phyloP scores from a whole-genome alignment of 2,888 invertebrate species.

The Drosophila prolongata region DNA sequence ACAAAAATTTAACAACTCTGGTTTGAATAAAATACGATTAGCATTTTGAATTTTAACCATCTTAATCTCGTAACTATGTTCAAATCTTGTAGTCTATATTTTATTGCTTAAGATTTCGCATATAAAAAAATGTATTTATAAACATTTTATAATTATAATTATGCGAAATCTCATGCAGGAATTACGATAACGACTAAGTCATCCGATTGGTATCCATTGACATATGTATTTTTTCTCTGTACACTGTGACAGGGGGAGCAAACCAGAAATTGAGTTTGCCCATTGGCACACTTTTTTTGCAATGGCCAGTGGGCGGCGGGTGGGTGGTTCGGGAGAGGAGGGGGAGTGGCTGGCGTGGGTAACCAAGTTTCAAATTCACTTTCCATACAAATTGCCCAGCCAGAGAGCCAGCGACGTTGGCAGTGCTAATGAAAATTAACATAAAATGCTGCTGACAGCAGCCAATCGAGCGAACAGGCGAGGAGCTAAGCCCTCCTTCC shows the following conservation, averaged over 20 bases:
- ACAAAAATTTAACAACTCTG: too few relatives aligned
- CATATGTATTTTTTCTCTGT: slow-evolving; percentile 4
- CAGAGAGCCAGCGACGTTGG: slow-evolving; percentile 65
- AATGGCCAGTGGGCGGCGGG: slow-evolving; percentile 17
- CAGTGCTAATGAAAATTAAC: slow-evolving; percentile 77
- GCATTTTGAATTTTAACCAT: too few relatives aligned
- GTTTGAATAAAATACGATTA: too few relatives aligned
- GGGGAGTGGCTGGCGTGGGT: slow-evolving; percentile 38
- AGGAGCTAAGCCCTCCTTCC: slow-evolving; percentile 22
- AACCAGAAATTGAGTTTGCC: slow-evolving; percentile 54
- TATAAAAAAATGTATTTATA: background rate
- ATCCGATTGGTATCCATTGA: background rate
- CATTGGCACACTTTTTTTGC: slow-evolving; percentile 67
- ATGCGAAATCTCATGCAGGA: background rate
- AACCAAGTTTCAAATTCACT: slow-evolving; percentile 71
- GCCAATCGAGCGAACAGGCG: slow-evolving; percentile 74
- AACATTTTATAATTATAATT: background rate
- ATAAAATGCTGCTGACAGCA: slow-evolving; percentile 80
- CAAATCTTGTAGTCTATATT: too few relatives aligned
- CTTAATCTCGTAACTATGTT: too few relatives aligned
- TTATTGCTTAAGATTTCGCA: background rate
- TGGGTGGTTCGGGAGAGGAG: background rate
- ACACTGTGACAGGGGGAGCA: background rate
- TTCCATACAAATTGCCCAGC: slow-evolving; percentile 78
- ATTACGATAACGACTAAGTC: background rate